These are phyloP conservation scores for Lophius piscatorius DNA, from an alignment of 2,113 vertebrate species.

Conservation along the genomic window DNA sequence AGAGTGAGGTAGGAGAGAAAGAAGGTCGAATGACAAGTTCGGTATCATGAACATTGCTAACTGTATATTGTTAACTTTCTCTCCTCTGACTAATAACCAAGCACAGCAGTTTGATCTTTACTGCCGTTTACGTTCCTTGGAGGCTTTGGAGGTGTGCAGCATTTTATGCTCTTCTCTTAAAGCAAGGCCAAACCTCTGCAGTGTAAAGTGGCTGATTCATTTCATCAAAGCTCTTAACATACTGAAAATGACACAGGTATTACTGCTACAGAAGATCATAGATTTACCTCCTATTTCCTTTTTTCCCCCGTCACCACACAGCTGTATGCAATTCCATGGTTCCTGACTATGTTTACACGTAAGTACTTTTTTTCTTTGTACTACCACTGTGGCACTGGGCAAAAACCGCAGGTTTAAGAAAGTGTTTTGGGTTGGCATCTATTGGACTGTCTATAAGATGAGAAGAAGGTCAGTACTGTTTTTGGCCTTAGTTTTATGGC, in stretches of 20 bases:
- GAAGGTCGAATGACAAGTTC: constrained; percentile 25
- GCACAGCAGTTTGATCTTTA: constrained; percentile 54
- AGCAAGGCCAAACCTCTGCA: neutral
- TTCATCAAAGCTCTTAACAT: constrained; percentile 1
- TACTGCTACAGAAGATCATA: constrained; percentile 11
- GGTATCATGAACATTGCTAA: constrained; percentile 47
- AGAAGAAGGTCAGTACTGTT: constrained; percentile 53
- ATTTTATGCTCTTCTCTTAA: constrained; percentile 17
- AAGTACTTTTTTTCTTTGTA: constrained; percentile 76
- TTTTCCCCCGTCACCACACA: constrained; percentile 57
- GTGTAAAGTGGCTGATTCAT: constrained; percentile 20
- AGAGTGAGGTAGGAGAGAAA: constrained; percentile 6
- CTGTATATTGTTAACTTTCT: constrained; percentile 48
- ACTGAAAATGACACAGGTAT: constrained; percentile 10
- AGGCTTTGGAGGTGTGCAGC: constrained; percentile 12
- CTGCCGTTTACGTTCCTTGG: constrained; percentile 31
- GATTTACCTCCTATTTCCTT: constrained; percentile 16
- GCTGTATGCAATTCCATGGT: constrained; percentile 99
- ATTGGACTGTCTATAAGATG: constrained; percentile 37
- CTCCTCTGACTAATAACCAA: constrained; percentile 38
- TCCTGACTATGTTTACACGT: constrained; percentile 99
- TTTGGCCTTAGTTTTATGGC: neutral
- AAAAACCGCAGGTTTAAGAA: constrained; percentile 19
- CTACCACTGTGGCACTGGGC: constrained; percentile 7
- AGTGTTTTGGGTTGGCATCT: constrained; percentile 27